Conservation (phyloP, 2,888 invertebrate genomes). For the Scaptomyza flava region DNA sequence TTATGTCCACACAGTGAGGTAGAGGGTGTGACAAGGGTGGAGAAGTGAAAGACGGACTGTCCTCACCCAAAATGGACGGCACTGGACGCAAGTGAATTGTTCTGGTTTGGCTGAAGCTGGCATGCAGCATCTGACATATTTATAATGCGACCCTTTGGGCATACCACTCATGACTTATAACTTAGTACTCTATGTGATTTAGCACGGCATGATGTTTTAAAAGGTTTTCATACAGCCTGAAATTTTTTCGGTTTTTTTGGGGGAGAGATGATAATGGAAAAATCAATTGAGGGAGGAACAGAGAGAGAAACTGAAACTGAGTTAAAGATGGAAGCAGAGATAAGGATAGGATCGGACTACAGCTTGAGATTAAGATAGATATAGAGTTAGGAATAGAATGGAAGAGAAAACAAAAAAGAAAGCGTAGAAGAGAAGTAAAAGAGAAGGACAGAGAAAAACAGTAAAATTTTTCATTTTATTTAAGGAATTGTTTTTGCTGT, state of each 20-base stretch:
- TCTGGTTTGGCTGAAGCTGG: constrained; percentile 11
- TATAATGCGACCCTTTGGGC: constrained; percentile 23
- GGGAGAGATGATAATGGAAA: not conserved
- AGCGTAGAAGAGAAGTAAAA: not conserved
- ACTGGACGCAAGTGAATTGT: constrained; percentile 8
- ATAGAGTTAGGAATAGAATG: no score
- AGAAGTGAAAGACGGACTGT: constrained; percentile 18
- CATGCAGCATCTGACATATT: constrained; percentile 37
- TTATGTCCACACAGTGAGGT: constrained; percentile 29
- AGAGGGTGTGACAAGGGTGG: not conserved
- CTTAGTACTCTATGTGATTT: constrained; percentile 12
- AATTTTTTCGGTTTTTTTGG: not conserved
- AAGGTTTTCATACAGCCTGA: not conserved
- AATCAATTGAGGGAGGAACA: not conserved
- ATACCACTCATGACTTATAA: not conserved
- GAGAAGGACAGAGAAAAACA: no score
- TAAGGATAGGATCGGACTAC: not conserved
- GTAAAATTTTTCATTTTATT: not conserved
- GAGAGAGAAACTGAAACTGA: not conserved
- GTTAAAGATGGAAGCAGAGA: not conserved
- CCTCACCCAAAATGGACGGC: not conserved
- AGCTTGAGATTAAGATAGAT: not conserved
- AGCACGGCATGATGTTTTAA: constrained; percentile 9
- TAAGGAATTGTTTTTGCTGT: no score
- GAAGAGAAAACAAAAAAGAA: not conserved